Base-by-base conservation (phyloP, 1,140 invertebrate species). In the Bombus soroeensis region DNA sequence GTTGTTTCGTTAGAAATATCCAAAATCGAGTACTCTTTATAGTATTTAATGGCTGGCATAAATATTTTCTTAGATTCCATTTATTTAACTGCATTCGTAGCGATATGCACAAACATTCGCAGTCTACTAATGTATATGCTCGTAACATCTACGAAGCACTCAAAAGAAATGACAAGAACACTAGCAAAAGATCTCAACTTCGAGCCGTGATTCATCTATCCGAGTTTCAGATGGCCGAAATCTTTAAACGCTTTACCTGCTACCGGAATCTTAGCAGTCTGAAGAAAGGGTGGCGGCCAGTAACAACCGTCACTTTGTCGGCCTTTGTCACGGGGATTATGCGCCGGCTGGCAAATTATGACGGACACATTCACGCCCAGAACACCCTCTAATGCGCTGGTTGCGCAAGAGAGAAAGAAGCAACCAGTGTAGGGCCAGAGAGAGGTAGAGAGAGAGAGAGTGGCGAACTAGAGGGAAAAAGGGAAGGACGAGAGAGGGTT, bases 321-420 rank as follows among this genome's bases (percentile, higher is more conserved):
- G 93, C 92, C 88, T 93, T 92, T 89, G 93, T 93, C 91, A 93
- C 92, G 93, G 92, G 86, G 92, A 93, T 93, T 93, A 93, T 93
- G 92, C 90, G 92, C 87, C 89, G 91, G 88, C 89, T 93, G 92
- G 92, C 92, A 93, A 93, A 93, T 93, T 93, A 93, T 93, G 93
- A 93, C 92, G 90, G 92, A 93, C 92, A 93, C 91, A 91, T 93
- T 92, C 92, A 92, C 91, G 91, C 90, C 84, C 89, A 79, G 87
- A 70, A 90, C 89, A 90, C 86, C 88, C 83, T 86, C 89, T 88
- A 90, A 90, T 86, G 87, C 81, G 86, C 57, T 77, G 71, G 72
- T 70, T 43, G 53, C 70, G 41, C 74, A 85, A 86, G 53, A 57
- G 72, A 77, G 76, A 73, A 73, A 57, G 59, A 73, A 87, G 10